Conservation (phyloP, 1,140 invertebrate genomes). For the Bacillus rossius region DNA sequence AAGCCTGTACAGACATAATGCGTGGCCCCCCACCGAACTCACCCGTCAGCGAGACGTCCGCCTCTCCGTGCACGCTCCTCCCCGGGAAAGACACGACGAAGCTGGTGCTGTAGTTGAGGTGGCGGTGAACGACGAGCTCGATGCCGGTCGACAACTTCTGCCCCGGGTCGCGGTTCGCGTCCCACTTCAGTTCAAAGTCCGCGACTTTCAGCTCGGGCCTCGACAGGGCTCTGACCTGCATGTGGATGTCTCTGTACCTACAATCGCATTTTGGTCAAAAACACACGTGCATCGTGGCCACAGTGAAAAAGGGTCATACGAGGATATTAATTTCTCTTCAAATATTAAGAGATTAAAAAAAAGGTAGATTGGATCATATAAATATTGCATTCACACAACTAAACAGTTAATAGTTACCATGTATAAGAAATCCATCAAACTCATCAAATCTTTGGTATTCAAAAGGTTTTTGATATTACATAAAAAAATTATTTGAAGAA, state of each 20-base stretch:
- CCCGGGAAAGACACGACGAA: conserved; percentile 66
- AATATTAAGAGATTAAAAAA: background rate
- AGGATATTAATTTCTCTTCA: conserved; percentile 1
- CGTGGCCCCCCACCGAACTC: no score
- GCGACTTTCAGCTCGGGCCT: conserved; percentile 52
- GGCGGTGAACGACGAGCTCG: conserved; percentile 42
- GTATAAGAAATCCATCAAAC: no score
- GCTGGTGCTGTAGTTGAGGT: conserved; percentile 54
- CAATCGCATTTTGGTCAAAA: no score
- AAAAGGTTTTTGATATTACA: no score
- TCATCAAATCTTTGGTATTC: no score
- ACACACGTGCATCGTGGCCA: no score
- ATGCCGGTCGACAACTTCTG: conserved; percentile 55
- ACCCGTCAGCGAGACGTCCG: background rate
- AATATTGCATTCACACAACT: no score
- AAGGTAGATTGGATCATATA: background rate
- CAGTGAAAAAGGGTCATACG: no score
- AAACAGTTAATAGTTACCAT: no score
- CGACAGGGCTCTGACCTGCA: conserved; percentile 53
- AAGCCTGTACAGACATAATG: no score
- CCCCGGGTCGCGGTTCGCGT: conserved; percentile 71
- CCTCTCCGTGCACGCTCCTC: conserved; percentile 42
- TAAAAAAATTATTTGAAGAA: no score
- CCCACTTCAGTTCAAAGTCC: conserved; percentile 69
- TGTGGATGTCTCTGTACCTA: conserved; percentile 65